Conservation (phyloP, 2,797 vertebrate genomes). For the Capromys pilorides region DNA sequence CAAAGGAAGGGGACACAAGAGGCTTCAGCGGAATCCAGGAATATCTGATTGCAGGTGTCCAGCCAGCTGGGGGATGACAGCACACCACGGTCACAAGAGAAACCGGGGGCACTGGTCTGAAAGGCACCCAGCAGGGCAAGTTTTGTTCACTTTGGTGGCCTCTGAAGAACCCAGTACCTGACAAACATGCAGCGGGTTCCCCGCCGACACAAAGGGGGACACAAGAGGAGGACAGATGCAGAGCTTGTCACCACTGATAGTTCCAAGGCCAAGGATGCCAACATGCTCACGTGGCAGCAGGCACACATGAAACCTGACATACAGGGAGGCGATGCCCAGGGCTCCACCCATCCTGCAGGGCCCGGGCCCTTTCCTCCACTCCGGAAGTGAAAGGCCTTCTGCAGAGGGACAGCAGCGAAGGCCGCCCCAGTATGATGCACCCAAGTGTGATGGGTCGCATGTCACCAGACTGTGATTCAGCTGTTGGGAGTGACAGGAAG, state of each 20-base stretch:
- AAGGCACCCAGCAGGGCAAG: background rate
- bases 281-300: background rate
- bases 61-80: background rate
- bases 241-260: background rate
- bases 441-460: background rate
- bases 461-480: background rate
- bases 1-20: background rate
- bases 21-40: background rate
- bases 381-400: no score
- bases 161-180: background rate
- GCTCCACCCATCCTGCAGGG: accelerated
- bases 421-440: no score
- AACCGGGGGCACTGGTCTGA: background rate
- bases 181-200: background rate
- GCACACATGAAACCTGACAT: background rate
- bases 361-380: no score
- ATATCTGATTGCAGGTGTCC: background rate
- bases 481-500: no score
- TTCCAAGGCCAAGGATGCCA: no score
- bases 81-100: background rate
- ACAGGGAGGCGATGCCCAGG: accelerated
- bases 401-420: background rate
- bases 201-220: background rate
- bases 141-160: background rate
- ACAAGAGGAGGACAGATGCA: background rate